A percentile compares a stretch with the other conserved stretches of the same genome.
Conservation (phyloP, 2,797 vertebrate genomes). For the Tangara arthus region DNA sequence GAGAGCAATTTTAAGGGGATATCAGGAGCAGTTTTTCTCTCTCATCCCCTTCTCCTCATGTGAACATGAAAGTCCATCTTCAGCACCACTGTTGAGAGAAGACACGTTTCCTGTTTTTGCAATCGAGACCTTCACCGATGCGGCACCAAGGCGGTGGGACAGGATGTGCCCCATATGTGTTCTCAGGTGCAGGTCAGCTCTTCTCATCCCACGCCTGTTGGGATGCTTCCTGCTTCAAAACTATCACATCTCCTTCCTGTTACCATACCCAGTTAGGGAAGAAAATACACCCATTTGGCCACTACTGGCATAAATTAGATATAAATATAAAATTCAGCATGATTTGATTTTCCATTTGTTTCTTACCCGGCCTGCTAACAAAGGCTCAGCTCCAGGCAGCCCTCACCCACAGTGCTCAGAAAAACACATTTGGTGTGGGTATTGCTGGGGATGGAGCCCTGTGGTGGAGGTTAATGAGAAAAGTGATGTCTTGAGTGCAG, state of each 20-base stretch:
- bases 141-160: accelerated
- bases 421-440: background rate
- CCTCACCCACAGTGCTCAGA: background rate
- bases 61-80: background rate
- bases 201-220: background rate
- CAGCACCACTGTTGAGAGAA: background rate
- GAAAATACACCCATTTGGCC: background rate
- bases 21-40: background rate
- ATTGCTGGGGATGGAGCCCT: background rate
- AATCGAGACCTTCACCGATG: accelerated
- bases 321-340: background rate
- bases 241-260: background rate
- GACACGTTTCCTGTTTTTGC: constrained; percentile 5
- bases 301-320: background rate
- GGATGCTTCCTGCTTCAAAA: background rate
- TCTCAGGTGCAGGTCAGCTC: constrained; percentile 24
- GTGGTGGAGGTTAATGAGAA: constrained; percentile 32
- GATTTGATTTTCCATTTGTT: constrained; percentile 20
- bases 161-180: background rate
- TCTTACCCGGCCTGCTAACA: background rate
- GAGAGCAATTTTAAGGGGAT: background rate
- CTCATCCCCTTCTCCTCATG: background rate
- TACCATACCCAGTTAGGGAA: background rate
- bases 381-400: background rate
- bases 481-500: background rate